These are phyloP conservation scores for Colaptes auratus DNA, from an alignment of 2,113 vertebrate genomes.

Conservation along the genomic window DNA sequence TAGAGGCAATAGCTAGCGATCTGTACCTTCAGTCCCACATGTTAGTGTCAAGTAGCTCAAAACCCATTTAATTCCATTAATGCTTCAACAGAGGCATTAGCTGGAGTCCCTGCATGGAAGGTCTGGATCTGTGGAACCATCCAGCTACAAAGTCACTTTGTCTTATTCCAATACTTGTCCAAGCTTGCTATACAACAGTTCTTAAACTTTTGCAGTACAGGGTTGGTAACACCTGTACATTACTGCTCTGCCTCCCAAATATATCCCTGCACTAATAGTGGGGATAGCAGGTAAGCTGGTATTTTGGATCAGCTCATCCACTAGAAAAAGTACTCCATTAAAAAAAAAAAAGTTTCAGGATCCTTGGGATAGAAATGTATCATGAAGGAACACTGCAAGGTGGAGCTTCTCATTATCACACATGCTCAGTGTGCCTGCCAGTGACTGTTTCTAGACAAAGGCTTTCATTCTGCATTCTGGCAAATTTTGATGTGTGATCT, in stretches of 20 bases:
- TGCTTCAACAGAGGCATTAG: background rate
- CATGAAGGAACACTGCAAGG: background rate
- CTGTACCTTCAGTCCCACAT: background rate
- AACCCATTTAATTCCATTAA: background rate
- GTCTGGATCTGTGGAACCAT: background rate
- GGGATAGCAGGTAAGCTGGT: background rate
- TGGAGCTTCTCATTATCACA: background rate
- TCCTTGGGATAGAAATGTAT: background rate
- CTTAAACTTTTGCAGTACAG: background rate
- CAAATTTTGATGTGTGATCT: background rate
- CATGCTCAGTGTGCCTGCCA: background rate
- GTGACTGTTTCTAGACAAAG: background rate
- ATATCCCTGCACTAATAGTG: background rate
- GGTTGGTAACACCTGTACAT: background rate
- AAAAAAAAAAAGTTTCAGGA: background rate
- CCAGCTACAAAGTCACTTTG: background rate
- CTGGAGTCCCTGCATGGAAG: background rate
- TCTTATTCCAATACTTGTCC: background rate
- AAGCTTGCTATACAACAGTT: rapidly evolving
- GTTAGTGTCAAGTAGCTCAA: background rate
- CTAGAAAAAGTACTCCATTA: background rate
- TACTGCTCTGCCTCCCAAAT: background rate
- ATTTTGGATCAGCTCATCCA: background rate
- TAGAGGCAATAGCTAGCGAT: background rate
- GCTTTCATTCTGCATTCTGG: background rate